phyloP scores from a whole-genome alignment of 2,797 vertebrate genomes.

The Fratercula arctica region DNA sequence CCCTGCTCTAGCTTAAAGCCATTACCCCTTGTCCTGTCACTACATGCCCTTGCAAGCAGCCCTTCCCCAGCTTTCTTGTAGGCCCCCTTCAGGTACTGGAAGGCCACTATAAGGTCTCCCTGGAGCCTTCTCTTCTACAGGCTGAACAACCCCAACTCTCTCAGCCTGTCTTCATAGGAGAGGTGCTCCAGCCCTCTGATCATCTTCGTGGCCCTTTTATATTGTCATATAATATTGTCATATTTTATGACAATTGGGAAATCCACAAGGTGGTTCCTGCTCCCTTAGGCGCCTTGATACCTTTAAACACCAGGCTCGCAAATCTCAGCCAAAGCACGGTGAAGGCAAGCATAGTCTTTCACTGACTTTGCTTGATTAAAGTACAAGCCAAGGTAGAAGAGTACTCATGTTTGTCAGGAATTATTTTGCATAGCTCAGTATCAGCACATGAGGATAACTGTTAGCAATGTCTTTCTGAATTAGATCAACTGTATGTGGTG shows the following conservation, averaged over 20 bases:
- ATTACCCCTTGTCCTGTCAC: no score
- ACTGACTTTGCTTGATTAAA: background rate
- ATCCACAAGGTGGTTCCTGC: background rate
- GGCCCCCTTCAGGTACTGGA: no score
- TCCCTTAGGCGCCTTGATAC: background rate
- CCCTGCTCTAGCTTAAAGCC: no score
- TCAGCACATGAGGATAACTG: accelerated
- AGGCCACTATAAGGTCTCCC: no score
- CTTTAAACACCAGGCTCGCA: background rate
- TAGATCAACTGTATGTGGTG: background rate
- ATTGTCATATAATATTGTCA: no score
- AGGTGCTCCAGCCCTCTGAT: no score
- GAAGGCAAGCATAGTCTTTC: background rate
- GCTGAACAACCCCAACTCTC: no score
- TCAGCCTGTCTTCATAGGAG: no score
- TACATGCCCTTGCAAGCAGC: no score
- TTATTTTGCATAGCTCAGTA: background rate
- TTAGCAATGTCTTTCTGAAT: background rate
- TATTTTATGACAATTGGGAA: background rate
- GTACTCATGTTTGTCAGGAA: background rate
- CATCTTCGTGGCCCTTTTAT: no score
- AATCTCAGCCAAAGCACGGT: background rate
- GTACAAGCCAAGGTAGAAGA: background rate
- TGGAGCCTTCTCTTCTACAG: no score
- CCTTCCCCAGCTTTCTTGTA: no score